Conservation (phyloP, 2,888 invertebrate genomes). For the Cerastoderma edule region DNA sequence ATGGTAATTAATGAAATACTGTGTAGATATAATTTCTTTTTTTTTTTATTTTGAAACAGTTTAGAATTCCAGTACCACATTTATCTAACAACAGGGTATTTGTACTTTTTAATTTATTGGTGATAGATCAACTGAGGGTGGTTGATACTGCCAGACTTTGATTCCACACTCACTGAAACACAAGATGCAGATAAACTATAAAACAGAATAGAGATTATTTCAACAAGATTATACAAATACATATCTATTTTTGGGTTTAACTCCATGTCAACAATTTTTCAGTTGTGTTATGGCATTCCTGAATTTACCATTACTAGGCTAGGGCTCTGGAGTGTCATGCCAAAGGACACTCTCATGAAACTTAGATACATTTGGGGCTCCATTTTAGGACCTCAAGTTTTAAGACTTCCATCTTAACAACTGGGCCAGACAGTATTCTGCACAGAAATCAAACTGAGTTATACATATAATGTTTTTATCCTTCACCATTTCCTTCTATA, state of each 20-base stretch:
- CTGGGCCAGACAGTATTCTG: not conserved
- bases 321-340: not conserved
- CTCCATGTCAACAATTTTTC: not conserved
- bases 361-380: not conserved
- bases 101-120: conserved; percentile 23
- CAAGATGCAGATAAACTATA: not conserved
- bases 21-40: not conserved
- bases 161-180: conserved; percentile 65
- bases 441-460: not conserved
- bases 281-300: too few species aligned
- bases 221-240: not conserved
- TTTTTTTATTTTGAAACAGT: not conserved
- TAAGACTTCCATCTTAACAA: too few species aligned
- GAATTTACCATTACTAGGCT: conserved; percentile 4
- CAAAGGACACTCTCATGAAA: not conserved
- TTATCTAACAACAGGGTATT: conserved; percentile 6
- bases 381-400: too few species aligned
- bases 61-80: not conserved
- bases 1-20: not conserved
- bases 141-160: conserved; percentile 66
- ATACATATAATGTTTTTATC: not conserved
- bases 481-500: not conserved
- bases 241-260: not conserved
- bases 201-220: not conserved
- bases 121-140: conserved; percentile 54